Evolutionary conservation across 2,113 vertebrate genomes (phyloP).

Genomic region (Spea bombifrons): DNA sequence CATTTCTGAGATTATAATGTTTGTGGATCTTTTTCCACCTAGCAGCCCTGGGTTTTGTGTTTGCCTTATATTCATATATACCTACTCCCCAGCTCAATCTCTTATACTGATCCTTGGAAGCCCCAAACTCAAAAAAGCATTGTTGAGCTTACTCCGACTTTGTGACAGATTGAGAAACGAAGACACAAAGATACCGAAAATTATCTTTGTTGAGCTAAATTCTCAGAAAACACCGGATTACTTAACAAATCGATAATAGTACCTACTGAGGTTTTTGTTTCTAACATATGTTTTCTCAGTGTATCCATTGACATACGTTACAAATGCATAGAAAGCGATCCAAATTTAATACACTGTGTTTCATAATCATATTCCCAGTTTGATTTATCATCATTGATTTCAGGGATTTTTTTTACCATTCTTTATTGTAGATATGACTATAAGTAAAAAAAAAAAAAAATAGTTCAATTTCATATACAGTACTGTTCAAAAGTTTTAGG

Average conservation of each 20-base stretch:
- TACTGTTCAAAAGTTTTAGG: too few relatives aligned
- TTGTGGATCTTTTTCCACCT: conserved; percentile 24
- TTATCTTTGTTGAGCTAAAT: background rate
- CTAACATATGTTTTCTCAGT: too few relatives aligned
- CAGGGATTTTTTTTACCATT: too few relatives aligned
- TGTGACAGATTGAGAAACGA: background rate
- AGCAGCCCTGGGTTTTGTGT: conserved; percentile 35
- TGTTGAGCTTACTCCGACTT: background rate
- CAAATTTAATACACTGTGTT: too few relatives aligned
- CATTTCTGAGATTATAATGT: conserved; percentile 28
- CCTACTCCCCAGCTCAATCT: conserved; percentile 34
- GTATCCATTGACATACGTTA: too few relatives aligned
- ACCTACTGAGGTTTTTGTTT: background rate
- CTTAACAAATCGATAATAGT: background rate
- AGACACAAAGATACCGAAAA: background rate
- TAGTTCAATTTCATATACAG: too few relatives aligned
- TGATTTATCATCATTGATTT: too few relatives aligned
- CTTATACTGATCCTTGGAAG: conserved; percentile 34
- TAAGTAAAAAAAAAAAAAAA: too few relatives aligned
- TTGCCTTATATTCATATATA: conserved; percentile 36
- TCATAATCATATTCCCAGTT: too few relatives aligned
- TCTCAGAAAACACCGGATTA: background rate
- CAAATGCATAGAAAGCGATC: too few relatives aligned
- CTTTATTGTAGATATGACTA: too few relatives aligned
- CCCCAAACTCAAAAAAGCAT: conserved; percentile 26